phyloP scores from a whole-genome alignment of 2,888 invertebrate species.

The Heteromurus nitidus region DNA sequence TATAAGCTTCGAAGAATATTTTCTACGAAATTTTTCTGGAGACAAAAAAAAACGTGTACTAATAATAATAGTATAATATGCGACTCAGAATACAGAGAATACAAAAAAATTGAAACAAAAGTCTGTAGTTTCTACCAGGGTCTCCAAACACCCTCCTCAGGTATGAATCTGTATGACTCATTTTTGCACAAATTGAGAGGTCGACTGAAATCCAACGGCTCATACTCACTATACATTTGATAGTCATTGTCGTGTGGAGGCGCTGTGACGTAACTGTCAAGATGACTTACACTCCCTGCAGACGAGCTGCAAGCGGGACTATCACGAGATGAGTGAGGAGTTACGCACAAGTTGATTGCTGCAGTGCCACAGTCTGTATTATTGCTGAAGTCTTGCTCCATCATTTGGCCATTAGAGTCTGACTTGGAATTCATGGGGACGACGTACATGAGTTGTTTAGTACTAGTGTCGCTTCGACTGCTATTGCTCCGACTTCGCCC shows the following conservation, averaged over 20 bases:
- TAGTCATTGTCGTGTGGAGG: slow-evolving; percentile 62
- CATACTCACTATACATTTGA: slow-evolving; percentile 64
- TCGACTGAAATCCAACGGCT: slow-evolving; percentile 69
- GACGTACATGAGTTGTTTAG: slow-evolving; percentile 23
- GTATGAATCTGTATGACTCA: slow-evolving; percentile 62
- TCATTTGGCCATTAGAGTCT: slow-evolving; percentile 47
- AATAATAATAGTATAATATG: slow-evolving; percentile 12
- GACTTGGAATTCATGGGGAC: slow-evolving; percentile 33
- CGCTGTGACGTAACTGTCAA: slow-evolving; percentile 45
- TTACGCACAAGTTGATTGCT: slow-evolving; percentile 61
- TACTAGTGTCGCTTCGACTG: slow-evolving; percentile 59
- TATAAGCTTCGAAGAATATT: too few relatives aligned
- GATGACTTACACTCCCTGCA: slow-evolving; percentile 61
- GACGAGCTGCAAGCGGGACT: slow-evolving; percentile 63
- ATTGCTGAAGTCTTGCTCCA: slow-evolving; percentile 58
- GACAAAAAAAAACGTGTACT: too few relatives aligned
- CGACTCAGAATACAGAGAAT: background rate
- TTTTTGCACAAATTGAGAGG: slow-evolving; percentile 69
- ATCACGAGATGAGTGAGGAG: slow-evolving; percentile 60
- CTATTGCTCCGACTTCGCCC: slow-evolving; percentile 55
- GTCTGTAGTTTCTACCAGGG: slow-evolving; percentile 66
- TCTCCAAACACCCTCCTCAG: slow-evolving; percentile 68
- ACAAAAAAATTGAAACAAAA: slow-evolving; percentile 19
- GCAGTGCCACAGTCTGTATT: slow-evolving; percentile 44
- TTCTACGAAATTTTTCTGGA: too few relatives aligned